Evolutionary conservation across 1,140 invertebrate genomes (phyloP).

Genomic region (Antheraea mylitta): DNA sequence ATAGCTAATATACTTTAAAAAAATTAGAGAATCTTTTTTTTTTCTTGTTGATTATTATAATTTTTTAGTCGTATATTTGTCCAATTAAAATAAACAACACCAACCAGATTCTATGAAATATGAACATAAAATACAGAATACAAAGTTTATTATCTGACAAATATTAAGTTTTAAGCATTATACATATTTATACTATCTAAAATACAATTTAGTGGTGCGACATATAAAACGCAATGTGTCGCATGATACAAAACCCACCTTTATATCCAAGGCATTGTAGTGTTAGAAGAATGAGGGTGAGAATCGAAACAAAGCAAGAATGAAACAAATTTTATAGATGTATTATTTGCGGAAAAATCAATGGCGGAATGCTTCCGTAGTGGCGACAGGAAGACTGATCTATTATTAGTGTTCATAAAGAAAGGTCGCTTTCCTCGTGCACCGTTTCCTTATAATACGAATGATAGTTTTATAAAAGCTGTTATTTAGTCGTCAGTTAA

Average conservation of each 20-base stretch:
- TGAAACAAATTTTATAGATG: constrained; percentile 47
- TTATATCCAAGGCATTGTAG: neutral
- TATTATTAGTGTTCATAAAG: constrained; percentile 56
- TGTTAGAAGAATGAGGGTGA: constrained; percentile 29
- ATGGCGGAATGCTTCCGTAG: constrained; percentile 68
- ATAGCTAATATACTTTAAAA: too few relatives aligned
- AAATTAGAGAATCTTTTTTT: too few relatives aligned
- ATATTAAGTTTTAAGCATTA: too few relatives aligned
- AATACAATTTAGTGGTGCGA: neutral
- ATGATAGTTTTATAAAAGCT: constrained; percentile 62
- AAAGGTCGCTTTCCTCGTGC: constrained; percentile 29
- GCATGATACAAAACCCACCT: neutral
- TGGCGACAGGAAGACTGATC: constrained; percentile 58
- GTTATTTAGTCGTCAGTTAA: constrained; percentile 53
- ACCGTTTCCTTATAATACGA: constrained; percentile 47
- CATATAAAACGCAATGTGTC: neutral
- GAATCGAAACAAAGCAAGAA: constrained; percentile 48
- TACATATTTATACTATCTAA: too few relatives aligned
- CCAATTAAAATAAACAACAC: too few relatives aligned
- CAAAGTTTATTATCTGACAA: too few relatives aligned
- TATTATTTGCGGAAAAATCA: constrained; percentile 76
- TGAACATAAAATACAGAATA: too few relatives aligned
- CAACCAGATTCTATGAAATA: too few relatives aligned
- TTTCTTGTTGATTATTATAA: too few relatives aligned
- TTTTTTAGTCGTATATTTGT: too few relatives aligned